Conservation (phyloP, 2,797 vertebrate species). For the Rhynchotus rufescens region DNA sequence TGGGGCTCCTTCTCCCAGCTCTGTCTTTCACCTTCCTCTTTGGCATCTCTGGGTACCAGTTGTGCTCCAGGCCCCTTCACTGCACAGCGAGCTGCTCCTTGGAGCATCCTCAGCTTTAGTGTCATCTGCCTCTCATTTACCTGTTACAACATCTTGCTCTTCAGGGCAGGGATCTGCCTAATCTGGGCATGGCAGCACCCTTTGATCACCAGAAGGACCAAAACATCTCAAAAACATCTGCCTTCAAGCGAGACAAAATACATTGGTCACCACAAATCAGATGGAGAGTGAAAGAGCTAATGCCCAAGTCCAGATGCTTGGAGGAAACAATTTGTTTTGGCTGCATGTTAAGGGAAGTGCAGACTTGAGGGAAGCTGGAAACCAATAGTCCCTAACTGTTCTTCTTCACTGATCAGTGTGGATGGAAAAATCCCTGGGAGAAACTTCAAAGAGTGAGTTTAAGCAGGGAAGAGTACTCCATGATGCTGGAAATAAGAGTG, state of each 20-base stretch:
- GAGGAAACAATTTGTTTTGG: constrained; percentile 34
- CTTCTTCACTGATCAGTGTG: not conserved
- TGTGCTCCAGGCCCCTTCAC: fast-evolving
- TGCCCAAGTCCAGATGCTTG: not conserved
- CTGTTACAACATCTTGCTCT: not conserved
- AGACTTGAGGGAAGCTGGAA: constrained; percentile 27
- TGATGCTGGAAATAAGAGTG: not conserved
- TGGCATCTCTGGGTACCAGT: not conserved
- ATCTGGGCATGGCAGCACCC: not conserved
- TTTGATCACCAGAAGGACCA: not conserved
- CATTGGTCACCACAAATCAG: constrained; percentile 27
- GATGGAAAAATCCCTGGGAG: constrained; percentile 11
- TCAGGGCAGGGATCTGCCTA: not conserved
- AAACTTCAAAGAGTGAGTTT: not conserved
- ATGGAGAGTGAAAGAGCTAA: not conserved
- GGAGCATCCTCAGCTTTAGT: not conserved
- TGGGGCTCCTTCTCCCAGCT: not conserved
- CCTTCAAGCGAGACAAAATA: constrained; percentile 5
- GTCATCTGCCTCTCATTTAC: constrained; percentile 5
- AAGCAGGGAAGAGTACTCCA: not conserved
- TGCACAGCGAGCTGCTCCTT: not conserved
- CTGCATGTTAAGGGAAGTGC: constrained; percentile 8
- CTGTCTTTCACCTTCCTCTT: not conserved
- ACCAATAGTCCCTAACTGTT: not conserved
- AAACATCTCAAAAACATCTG: not conserved